Conservation (phyloP, 2,888 invertebrate species). For the Mantis religiosa region DNA sequence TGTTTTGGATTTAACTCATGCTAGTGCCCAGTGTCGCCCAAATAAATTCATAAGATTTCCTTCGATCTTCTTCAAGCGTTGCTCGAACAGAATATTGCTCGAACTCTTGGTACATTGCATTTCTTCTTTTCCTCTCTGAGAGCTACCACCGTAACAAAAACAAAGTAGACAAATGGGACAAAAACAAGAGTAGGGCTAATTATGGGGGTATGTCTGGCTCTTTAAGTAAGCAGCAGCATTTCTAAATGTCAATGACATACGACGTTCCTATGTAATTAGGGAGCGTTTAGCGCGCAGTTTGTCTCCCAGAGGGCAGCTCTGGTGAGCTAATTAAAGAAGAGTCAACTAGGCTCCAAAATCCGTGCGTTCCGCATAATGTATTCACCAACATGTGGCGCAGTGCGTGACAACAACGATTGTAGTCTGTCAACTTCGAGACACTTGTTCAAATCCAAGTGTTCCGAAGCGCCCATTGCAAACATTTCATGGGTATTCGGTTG, state of each 20-base stretch:
- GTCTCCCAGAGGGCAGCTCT: slow-evolving; percentile 9
- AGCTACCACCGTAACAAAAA: background rate
- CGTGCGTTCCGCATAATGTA: background rate
- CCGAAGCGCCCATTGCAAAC: background rate
- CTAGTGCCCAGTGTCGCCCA: too few relatives aligned
- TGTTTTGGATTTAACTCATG: too few relatives aligned
- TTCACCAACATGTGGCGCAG: background rate
- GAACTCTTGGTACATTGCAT: background rate
- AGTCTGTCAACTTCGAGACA: background rate
- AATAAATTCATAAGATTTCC: too few relatives aligned
- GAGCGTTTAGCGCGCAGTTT: slow-evolving; percentile 24
- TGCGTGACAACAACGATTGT: background rate
- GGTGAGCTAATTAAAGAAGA: background rate
- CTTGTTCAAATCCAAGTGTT: background rate
- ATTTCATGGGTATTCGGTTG: too few relatives aligned
- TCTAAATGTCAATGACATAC: slow-evolving; percentile 14
- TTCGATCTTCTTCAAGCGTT: too few relatives aligned
- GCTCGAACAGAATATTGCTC: too few relatives aligned
- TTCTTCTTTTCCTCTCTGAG: background rate
- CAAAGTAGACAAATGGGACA: background rate
- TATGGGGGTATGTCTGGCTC: background rate
- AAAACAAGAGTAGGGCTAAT: background rate
- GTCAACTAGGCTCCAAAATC: background rate
- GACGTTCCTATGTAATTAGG: slow-evolving; percentile 17
- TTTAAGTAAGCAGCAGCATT: background rate